Evolutionary conservation across 1,140 invertebrate species (phyloP).

Genomic region (Drosophila sp.): DNA sequence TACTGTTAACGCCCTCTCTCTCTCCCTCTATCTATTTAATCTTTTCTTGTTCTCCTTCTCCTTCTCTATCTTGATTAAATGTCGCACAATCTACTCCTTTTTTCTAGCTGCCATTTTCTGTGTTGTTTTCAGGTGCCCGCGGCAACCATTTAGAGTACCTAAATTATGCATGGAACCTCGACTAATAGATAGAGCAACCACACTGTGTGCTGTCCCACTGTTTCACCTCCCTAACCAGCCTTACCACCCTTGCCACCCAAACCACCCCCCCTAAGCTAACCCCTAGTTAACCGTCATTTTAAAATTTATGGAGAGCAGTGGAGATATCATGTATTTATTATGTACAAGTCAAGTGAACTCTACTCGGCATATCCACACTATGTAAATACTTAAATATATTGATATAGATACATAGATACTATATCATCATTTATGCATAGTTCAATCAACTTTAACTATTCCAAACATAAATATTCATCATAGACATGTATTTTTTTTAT

Average conservation of each 20-base stretch:
- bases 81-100: constrained; percentile 16
- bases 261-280: neutral
- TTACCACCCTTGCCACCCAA: too few species aligned
- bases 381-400: constrained; percentile 3
- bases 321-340: constrained; percentile 11
- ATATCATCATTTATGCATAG: constrained; percentile 13
- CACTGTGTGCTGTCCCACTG: neutral
- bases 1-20: neutral
- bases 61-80: neutral
- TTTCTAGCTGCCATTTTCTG: constrained; percentile 12
- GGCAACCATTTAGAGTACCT: constrained; percentile 45
- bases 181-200: constrained; percentile 35
- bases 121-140: constrained; percentile 7
- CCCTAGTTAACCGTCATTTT: constrained; percentile 15
- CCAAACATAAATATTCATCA: constrained; percentile 14
- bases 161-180: constrained; percentile 56
- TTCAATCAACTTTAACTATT: constrained; percentile 6
- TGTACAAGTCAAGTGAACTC: constrained; percentile 11
- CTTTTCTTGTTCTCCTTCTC: neutral
- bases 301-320: constrained; percentile 19
- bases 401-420: neutral
- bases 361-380: neutral
- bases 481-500: too few species aligned
- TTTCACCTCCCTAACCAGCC: too few species aligned
- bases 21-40: neutral